phyloP scores from a whole-genome alignment of 2,888 invertebrate species.

The Lasioglossum malachurum region DNA sequence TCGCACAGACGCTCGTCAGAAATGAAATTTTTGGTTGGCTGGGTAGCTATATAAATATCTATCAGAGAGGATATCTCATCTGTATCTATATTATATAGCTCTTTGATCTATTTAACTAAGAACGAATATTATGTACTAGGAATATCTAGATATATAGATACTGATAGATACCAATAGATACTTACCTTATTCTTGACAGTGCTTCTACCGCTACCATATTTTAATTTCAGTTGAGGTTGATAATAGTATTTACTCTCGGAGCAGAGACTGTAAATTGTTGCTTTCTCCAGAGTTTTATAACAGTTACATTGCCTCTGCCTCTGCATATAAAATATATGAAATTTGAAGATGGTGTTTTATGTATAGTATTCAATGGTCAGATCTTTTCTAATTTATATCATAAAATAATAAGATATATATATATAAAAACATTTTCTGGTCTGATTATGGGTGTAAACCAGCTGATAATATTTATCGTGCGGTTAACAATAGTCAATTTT shows the following conservation, averaged over 20 bases:
- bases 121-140: not conserved
- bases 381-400: not conserved
- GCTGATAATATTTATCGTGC: constrained; percentile 7
- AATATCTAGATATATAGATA: not conserved
- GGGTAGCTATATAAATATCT: too few species aligned
- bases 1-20: too few species aligned
- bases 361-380: not conserved
- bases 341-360: constrained; percentile 19
- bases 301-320: not conserved
- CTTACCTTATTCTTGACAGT: not conserved
- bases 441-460: constrained; percentile 11
- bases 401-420: not conserved
- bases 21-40: too few species aligned
- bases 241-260: not conserved
- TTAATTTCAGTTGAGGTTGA: not conserved
- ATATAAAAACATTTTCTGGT: not conserved
- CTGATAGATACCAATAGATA: too few species aligned
- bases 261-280: not conserved
- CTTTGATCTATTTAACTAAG: too few species aligned
- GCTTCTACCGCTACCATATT: not conserved
- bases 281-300: not conserved
- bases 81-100: too few species aligned
- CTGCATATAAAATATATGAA: not conserved
- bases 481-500: constrained; percentile 20
- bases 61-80: too few species aligned